These are phyloP conservation scores for Brachionus sp. DNA, from an alignment of 1,140 invertebrate genomes.

Conservation along the genomic window DNA sequence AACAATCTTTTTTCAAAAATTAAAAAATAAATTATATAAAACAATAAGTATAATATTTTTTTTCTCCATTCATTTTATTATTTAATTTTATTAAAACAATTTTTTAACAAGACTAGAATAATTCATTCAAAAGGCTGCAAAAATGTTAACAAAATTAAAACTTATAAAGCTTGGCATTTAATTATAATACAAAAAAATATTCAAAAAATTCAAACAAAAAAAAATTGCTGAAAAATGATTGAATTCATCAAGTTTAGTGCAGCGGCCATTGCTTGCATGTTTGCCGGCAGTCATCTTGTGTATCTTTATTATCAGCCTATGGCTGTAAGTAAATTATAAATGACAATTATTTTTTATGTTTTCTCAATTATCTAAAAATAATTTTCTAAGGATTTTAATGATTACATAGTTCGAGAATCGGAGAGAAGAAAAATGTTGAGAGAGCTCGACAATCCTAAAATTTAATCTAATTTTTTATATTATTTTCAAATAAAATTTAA, in stretches of 20 bases:
- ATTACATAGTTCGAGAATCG: not conserved
- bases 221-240: not conserved
- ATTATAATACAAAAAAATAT: not conserved
- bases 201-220: not conserved
- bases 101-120: too few species aligned
- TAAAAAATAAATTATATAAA: too few species aligned
- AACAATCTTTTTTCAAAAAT: not conserved
- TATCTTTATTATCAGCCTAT: slow-evolving; percentile 39
- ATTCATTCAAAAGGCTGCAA: not conserved
- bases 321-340: not conserved
- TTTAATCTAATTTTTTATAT: slow-evolving; percentile 2
- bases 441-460: not conserved
- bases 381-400: slow-evolving; percentile 13
- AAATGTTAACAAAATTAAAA: not conserved
- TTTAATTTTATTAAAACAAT: too few species aligned
- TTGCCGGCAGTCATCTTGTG: slow-evolving; percentile 15
- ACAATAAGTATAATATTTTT: too few species aligned
- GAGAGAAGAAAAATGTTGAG: not conserved
- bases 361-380: not conserved
- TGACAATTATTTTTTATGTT: not conserved
- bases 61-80: too few species aligned
- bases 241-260: slow-evolving; percentile 39
- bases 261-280: slow-evolving; percentile 29
- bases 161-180: not conserved
- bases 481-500: not conserved